phyloP scores from a whole-genome alignment of 2,797 vertebrate genomes.

The Cirrhinus molitorella region DNA sequence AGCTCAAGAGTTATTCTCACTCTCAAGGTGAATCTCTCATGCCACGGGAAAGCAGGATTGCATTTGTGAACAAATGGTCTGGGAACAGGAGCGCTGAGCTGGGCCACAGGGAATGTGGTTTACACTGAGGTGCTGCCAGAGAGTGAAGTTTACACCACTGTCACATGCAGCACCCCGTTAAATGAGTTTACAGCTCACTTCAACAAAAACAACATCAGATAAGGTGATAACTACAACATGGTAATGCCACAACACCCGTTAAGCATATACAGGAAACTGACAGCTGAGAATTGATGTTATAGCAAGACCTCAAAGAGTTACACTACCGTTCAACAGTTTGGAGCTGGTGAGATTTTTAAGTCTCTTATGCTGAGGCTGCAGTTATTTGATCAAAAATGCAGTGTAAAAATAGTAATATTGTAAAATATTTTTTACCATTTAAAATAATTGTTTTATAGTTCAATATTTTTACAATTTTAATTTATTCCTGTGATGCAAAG shows the following conservation, averaged over 20 bases:
- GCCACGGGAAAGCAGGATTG: constrained; percentile 24
- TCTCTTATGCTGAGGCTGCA: not conserved
- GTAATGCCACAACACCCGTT: constrained; percentile 41
- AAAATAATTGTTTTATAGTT: too few species aligned
- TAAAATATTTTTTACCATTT: not conserved
- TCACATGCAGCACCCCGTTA: constrained; percentile 46
- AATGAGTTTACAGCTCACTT: constrained; percentile 56
- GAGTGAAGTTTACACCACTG: constrained; percentile 36
- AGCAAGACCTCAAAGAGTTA: constrained; percentile 16
- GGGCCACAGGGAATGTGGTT: constrained; percentile 41
- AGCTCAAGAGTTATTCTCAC: constrained; percentile 25
- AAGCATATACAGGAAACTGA: constrained; percentile 41
- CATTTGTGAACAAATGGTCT: constrained; percentile 49
- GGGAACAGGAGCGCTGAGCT: constrained; percentile 23
- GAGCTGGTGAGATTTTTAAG: not conserved
- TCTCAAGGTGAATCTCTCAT: not conserved
- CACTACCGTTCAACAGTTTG: not conserved
- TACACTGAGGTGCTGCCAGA: constrained; percentile 27
- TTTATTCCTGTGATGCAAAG: too few species aligned
- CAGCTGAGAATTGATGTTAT: constrained; percentile 37
- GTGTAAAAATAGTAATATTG: not conserved
- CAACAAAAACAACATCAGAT: constrained; percentile 42
- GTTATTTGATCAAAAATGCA: not conserved
- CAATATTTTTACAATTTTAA: too few species aligned
- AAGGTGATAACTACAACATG: constrained; percentile 54